Conservation (phyloP, 2,113 vertebrate species). For the Lycocorax pyrrhopterus region DNA sequence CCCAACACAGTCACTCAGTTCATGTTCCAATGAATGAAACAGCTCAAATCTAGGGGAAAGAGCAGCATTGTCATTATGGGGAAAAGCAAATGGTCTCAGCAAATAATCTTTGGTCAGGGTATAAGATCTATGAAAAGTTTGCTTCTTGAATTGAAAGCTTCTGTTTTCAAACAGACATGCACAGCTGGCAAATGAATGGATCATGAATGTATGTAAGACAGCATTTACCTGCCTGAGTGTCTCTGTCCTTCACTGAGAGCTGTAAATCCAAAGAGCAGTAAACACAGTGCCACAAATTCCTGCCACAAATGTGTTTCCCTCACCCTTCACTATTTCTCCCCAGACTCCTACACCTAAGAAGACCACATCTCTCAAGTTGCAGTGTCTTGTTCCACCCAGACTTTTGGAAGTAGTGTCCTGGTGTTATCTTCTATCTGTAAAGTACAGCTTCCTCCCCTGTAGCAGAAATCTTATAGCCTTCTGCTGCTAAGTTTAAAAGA, state of each 20-base stretch:
- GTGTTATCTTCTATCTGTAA: background rate
- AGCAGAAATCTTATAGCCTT: background rate
- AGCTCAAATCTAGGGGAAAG: background rate
- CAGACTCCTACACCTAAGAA: background rate
- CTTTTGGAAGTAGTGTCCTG: background rate
- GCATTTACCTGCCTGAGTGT: background rate
- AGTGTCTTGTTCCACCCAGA: background rate
- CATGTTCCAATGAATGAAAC: background rate
- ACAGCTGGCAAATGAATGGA: background rate
- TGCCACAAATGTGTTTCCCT: background rate
- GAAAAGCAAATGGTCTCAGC: background rate
- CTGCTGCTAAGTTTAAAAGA: background rate
- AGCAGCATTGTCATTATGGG: background rate
- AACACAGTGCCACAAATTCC: background rate
- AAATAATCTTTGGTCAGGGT: background rate
- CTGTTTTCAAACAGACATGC: background rate
- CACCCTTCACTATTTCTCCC: background rate
- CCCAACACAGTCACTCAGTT: background rate
- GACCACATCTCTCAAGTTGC: background rate
- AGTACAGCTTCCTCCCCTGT: background rate
- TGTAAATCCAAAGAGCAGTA: background rate
- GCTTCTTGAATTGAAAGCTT: background rate
- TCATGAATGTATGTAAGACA: background rate
- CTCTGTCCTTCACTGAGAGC: background rate
- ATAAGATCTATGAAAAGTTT: background rate